phyloP scores from a whole-genome alignment of 2,888 invertebrate genomes.

The Rhogogaster chlorosoma region DNA sequence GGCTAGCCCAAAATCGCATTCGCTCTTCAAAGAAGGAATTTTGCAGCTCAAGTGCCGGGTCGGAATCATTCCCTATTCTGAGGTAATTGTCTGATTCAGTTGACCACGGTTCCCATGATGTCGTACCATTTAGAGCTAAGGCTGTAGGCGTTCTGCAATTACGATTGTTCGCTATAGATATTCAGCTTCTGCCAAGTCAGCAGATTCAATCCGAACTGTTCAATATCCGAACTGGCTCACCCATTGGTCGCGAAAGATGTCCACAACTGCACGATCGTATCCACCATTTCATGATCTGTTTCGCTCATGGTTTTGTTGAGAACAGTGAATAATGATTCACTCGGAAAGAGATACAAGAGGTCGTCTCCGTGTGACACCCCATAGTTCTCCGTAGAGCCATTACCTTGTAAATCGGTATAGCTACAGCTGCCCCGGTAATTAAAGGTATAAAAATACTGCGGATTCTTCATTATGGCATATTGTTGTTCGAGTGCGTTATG shows the following conservation, averaged over 20 bases:
- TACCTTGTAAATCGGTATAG: not conserved
- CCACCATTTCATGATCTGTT: constrained; percentile 67
- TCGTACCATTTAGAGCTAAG: not conserved
- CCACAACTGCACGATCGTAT: constrained; percentile 75
- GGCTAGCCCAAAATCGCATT: constrained; percentile 2
- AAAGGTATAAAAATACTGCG: constrained; percentile 58
- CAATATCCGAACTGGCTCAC: constrained; percentile 48
- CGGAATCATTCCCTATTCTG: constrained; percentile 58
- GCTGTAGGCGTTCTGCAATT: not conserved
- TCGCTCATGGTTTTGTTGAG: not conserved
- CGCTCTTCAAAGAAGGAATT: constrained; percentile 19
- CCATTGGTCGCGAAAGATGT: constrained; percentile 55
- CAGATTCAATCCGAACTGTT: not conserved
- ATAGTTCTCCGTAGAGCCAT: constrained; percentile 32
- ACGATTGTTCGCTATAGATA: not conserved
- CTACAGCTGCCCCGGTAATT: constrained; percentile 59
- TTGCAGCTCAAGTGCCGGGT: constrained; percentile 4
- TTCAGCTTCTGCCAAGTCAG: not conserved
- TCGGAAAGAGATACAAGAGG: constrained; percentile 74
- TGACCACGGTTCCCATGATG: constrained; percentile 60
- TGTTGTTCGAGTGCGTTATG: constrained; percentile 15
- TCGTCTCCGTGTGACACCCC: constrained; percentile 79
- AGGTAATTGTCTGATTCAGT: constrained; percentile 55
- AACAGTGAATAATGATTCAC: not conserved
- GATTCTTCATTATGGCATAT: constrained; percentile 35